Percentiles rank a stretch among this genome's conserved stretches.
phyloP scores from a whole-genome alignment of 2,797 vertebrate species.

The Bovichtus variegatus region DNA sequence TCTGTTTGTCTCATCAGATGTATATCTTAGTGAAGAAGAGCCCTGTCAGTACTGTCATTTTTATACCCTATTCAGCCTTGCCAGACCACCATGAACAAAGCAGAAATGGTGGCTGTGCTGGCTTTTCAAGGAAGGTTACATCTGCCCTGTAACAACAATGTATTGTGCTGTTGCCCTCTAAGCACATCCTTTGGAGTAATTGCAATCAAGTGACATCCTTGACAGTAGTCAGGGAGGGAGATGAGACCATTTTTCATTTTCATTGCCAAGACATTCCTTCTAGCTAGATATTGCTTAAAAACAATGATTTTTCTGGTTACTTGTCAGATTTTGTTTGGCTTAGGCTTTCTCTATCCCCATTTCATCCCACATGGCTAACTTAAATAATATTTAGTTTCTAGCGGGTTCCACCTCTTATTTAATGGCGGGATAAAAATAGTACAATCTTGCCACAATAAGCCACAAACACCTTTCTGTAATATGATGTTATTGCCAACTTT shows the following conservation, averaged over 20 bases:
- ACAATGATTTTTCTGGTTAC: background rate
- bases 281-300: slow-evolving; percentile 1
- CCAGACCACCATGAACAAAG: background rate
- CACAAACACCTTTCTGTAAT: background rate
- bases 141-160: slow-evolving; percentile 9
- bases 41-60: slow-evolving; percentile 1
- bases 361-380: slow-evolving; percentile 1
- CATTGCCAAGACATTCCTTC: slow-evolving; percentile 6
- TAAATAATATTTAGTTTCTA: slow-evolving; percentile 1
- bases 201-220: slow-evolving; percentile 25
- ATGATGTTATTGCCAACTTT: background rate
- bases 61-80: background rate
- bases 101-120: slow-evolving; percentile 1
- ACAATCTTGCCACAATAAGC: background rate
- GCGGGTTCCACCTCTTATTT: slow-evolving; percentile 5
- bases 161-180: background rate
- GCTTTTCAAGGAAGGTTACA: slow-evolving; percentile 10
- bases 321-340: background rate
- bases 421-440: background rate
- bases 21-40: background rate
- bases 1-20: slow-evolving; percentile 4
- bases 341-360: slow-evolving; percentile 9
- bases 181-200: background rate
- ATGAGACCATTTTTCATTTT: slow-evolving; percentile 24
- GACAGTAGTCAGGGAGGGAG: background rate